Base-by-base conservation (phyloP, 2,113 vertebrate species). In the Mastomys natalensis region DNA sequence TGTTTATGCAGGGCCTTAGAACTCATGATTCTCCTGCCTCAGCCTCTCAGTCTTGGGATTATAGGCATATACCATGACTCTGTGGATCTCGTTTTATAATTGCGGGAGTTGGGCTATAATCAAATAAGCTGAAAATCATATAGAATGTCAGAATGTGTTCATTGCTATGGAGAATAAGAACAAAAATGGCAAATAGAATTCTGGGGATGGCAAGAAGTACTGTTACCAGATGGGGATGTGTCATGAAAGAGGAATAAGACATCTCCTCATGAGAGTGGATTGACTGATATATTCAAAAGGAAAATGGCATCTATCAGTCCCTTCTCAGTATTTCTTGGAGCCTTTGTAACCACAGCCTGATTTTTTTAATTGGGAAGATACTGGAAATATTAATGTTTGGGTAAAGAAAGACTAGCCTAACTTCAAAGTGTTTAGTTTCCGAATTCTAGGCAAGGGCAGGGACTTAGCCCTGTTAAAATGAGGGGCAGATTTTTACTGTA, bases 361-460 rank as follows among this genome's bases (percentile, higher is more conserved):
- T 87, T 82, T 58, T 85, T 91, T 84, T 8, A 3, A 84, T 85
- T 87, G 34, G 62, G 89, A 89, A 96, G 48, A 92, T 22, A 17
- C 9, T 95, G n/a, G n/a, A 64, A 78, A 78, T 93, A 87, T 40
- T 95, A 37, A 82, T 94, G 12, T 86, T 37, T 89, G 48, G 92
- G 16, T 87, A 24, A 89, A 80, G 66, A 95, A 93, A 84, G 51
- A 68, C 37, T 58, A 24, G 70, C 31, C 43, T 51, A 80, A 78
- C 34, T 95, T 74, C 62, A 40, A 55, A 74, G 66, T 58, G 19
- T 40, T 37, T 43, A 77, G 24, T 86, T 96, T 80, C 34, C 60
- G 77, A 77, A 78, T 87, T 48, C 82, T 55, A 51, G 51, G 77
- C 53, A 92, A 92, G 86, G 16, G 16, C 85, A 81, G 37, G 64